These are phyloP conservation scores for Platyrinchus mystaceus DNA, from an alignment of 2,797 vertebrate species.

Conservation along the genomic window DNA sequence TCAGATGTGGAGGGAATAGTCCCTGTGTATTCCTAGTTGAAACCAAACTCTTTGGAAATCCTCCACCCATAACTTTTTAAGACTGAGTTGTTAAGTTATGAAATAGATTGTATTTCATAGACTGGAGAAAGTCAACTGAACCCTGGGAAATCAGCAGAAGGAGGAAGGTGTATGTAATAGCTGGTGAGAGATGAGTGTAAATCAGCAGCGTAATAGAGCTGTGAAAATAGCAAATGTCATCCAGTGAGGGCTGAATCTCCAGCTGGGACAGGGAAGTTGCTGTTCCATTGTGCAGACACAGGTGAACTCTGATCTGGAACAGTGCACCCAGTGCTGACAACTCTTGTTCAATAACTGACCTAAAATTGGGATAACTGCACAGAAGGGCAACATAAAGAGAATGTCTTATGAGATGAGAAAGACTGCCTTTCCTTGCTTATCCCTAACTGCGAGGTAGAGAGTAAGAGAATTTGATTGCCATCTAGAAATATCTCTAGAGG, in stretches of 20 bases:
- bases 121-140: neutral
- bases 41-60: neutral
- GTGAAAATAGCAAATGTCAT: neutral
- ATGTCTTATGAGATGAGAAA: neutral
- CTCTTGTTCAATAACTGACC: neutral
- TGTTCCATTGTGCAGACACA: neutral
- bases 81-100: neutral
- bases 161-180: neutral
- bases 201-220: neutral
- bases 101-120: neutral
- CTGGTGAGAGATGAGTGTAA: neutral
- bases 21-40: neutral
- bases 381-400: neutral
- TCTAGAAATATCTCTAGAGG: neutral
- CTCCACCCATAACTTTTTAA: neutral
- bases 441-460: neutral
- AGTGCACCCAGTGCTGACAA: neutral
- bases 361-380: neutral
- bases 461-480: neutral
- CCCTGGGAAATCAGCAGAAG: neutral
- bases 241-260: neutral
- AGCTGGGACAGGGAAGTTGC: neutral
- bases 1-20: neutral
- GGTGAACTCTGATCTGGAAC: neutral
- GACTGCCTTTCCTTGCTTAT: neutral